Base-by-base conservation (phyloP, 2,888 invertebrate genomes). In the Bellardia pandia region DNA sequence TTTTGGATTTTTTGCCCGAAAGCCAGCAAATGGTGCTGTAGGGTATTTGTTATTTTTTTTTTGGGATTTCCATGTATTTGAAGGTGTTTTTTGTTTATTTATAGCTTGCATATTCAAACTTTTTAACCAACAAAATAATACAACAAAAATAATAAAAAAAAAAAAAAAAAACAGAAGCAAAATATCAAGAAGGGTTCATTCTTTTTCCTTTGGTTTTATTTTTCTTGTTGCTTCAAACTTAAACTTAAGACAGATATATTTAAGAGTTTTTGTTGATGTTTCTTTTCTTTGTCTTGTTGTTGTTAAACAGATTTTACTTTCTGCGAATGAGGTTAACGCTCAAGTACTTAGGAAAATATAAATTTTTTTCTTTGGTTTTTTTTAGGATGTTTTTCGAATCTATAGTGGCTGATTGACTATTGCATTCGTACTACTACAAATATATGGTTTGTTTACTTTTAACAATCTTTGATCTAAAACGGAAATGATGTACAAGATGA, bases 381-480 rank as follows among this genome's bases (percentile, higher is more conserved):
- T 58, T 48, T n/a, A 0, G 42, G 23, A 11, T 66, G 60, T 48
- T 37, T 45, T 68, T 51, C 9, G 23, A 37, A 9, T 72, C 53
- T 72, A 23, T 56, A 51, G 37, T 66, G 58, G n/a, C 48, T 40
- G 13, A 82, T 37, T 75, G 56, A 48, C 58, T 81, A 51, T 69
- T 69, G 53, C 69, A 69, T 33, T 69, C n/a, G 33, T 33, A 69
- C 60, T 42, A 62, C 37, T 68, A 68, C 66, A 75, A 58, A 23
- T 51, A 23, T 51, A 66, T 16, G 14, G 14, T 64, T 66, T 64
- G 64, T 64, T 62, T 71, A 72, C 69, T 53, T 64, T 69, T 76
- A 53, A 53, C 40, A 68, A 75, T 81, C 72, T 77, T 86, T 68
- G 72, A 86, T 86, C 86, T 82, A 53, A 45, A 86, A 78, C 81